phyloP scores from a whole-genome alignment of 1,140 invertebrate genomes.

The Conopomorpha cramerella region DNA sequence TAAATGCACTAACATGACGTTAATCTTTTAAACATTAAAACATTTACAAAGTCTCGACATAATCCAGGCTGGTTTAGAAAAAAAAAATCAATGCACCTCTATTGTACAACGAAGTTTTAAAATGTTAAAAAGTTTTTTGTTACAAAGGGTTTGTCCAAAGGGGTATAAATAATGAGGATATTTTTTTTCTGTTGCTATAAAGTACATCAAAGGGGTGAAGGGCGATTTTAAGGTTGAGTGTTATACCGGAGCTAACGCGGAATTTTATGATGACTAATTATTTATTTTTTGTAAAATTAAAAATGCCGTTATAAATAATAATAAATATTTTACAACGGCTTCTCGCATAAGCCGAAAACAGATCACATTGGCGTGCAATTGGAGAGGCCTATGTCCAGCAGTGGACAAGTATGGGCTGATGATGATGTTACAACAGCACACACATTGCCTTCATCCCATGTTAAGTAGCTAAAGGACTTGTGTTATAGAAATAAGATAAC shows the following conservation, averaged over 20 bases:
- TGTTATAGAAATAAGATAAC: too few relatives aligned
- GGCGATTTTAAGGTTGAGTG: conserved; percentile 1
- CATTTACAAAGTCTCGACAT: conserved; percentile 29
- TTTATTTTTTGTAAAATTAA: conserved; percentile 7
- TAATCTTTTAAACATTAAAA: conserved; percentile 58
- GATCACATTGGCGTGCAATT: too few relatives aligned
- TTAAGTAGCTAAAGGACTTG: too few relatives aligned
- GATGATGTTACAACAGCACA: too few relatives aligned
- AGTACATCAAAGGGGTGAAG: conserved; percentile 11
- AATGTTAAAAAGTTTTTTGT: conserved; percentile 56
- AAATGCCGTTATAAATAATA: too few relatives aligned
- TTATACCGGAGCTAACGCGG: too few relatives aligned
- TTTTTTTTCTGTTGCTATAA: conserved; percentile 43
- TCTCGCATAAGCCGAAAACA: too few relatives aligned
- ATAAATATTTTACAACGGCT: too few relatives aligned
- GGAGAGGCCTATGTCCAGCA: too few relatives aligned
- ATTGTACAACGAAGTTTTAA: conserved; percentile 43
- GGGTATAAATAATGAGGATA: conserved; percentile 56
- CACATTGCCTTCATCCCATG: too few relatives aligned
- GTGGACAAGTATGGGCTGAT: too few relatives aligned
- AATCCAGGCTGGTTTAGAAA: conserved; percentile 20
- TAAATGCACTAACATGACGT: conserved; percentile 32
- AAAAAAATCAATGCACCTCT: conserved; percentile 37
- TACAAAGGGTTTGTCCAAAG: conserved; percentile 45
- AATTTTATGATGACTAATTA: background rate